phyloP scores from a whole-genome alignment of 1,140 invertebrate species.

The Drosophila albomicans region DNA sequence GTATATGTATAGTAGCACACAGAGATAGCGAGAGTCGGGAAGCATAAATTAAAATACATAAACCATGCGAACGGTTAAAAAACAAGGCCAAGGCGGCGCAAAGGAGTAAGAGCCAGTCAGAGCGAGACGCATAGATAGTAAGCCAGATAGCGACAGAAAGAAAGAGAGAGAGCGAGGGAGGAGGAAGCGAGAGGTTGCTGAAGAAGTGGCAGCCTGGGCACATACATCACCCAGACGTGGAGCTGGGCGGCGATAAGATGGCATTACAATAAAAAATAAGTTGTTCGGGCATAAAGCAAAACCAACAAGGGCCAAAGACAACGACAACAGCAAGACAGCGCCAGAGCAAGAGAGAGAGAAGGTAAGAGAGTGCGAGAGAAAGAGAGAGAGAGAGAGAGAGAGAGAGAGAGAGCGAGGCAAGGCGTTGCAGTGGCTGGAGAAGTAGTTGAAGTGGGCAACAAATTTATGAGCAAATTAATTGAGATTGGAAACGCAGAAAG shows the following conservation, averaged over 20 bases:
- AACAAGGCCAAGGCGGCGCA: constrained; percentile 58
- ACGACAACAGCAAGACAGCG: constrained; percentile 35
- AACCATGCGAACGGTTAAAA: constrained; percentile 73
- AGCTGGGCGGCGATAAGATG: constrained; percentile 63
- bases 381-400: constrained; percentile 24
- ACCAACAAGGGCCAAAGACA: constrained; percentile 63
- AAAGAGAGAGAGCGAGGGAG: not conserved
- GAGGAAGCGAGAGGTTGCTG: not conserved
- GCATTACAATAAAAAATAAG: constrained; percentile 74
- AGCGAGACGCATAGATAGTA: constrained; percentile 8
- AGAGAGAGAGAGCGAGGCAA: not conserved
- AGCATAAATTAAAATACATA: constrained; percentile 82
- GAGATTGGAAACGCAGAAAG: constrained; percentile 79
- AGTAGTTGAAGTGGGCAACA: constrained; percentile 66
- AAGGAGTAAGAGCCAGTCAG: not conserved
- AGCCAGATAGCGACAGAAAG: not conserved
- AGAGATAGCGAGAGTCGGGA: constrained; percentile 37
- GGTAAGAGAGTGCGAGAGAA: not conserved
- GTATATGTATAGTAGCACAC: not conserved
- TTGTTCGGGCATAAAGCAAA: constrained; percentile 72
- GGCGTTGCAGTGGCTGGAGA: not conserved
- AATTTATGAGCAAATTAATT: constrained; percentile 84
- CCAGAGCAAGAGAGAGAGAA: constrained; percentile 28
- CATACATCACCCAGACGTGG: constrained; percentile 62
- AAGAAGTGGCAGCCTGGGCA: constrained; percentile 39